Conservation (phyloP, 2,888 invertebrate genomes). For the Limnephilus auricula region DNA sequence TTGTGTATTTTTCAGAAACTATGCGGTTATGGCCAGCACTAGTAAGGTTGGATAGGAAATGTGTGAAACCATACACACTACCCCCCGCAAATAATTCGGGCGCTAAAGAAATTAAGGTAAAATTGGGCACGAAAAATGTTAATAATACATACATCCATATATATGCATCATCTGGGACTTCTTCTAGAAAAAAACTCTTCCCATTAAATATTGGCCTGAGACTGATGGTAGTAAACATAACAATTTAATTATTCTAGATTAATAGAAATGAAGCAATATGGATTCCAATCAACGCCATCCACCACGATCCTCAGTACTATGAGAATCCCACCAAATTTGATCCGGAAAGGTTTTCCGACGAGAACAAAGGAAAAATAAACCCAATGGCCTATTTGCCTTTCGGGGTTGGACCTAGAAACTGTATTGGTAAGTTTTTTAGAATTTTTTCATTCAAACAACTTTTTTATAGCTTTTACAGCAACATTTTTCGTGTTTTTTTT, state of each 20-base stretch:
- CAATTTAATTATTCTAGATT: not conserved
- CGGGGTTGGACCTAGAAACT: conserved; percentile 57
- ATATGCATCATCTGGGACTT: too few species aligned
- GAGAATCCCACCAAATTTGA: conserved; percentile 53
- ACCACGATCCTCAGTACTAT: conserved; percentile 52
- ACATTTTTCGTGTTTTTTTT: too few species aligned
- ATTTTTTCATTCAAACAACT: not conserved
- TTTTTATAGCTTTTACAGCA: not conserved
- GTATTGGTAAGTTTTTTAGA: conserved; percentile 45
- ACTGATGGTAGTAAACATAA: not conserved
- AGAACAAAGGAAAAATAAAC: conserved; percentile 53
- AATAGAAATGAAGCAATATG: not conserved
- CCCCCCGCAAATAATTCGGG: conserved; percentile 53
- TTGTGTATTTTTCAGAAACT: conserved; percentile 70
- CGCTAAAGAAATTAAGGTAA: not conserved
- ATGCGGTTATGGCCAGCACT: conserved; percentile 75
- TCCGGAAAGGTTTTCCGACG: conserved; percentile 60
- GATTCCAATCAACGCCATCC: conserved; percentile 54
- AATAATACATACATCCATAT: too few species aligned
- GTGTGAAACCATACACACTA: conserved; percentile 74
- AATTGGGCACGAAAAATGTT: not conserved
- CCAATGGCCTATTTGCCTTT: conserved; percentile 57
- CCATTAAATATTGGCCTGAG: not conserved
- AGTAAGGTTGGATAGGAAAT: conserved; percentile 73
- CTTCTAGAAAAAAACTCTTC: not conserved